Evolutionary conservation across 2,797 vertebrate genomes (phyloP), one percentile per base, ranked within the genome.

Genomic region (Potorous gilbertii): DNA sequence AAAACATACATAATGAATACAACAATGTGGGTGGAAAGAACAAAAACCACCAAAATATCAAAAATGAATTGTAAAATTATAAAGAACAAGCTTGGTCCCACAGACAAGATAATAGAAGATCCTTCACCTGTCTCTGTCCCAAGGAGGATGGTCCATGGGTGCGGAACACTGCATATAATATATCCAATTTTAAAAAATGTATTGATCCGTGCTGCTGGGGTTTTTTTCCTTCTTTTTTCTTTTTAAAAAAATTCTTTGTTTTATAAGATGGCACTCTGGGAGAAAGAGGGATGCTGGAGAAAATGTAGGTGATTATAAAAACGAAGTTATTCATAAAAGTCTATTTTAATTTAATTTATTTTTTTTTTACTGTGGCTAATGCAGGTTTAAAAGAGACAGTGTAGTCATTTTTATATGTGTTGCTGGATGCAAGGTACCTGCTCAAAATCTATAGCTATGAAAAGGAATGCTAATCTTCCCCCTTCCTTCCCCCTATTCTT

Each of bases 401-500:
- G 1, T 92, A 96, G 8, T 3, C 29, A 96, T 89, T 52, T 92
- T 5, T 87, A 96, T 66, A 24, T 40, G 57, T 90, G 59, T 46
- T 96, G 92, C 46, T 57, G 40, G 81, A 62, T 55, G 24, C 0
- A 56, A 93, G 57, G 55, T 92, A 92, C 56, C 52, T 95, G 93
- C 92, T 96, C 94, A 96, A 96, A 96, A 87, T 93, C 91, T 62
- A 94, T 90, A 90, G 56, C 94, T 92, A 56, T 12, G 92, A n/a
- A 54, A 94, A 97, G 94, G 55, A 93, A 96, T 95, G 56, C 54
- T 55, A 90, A 90, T 90, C 54, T 54, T 55, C 9, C 34, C 40
- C 74, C 74, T 91, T 11, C 74, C 40, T 24, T 27, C 62, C n/a
- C 40, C 24, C 74, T 40, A 27, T 87, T 18, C 40, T 87, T 24